These are phyloP conservation scores for Microcebus tavaratra DNA, from an alignment of 2,113 vertebrate genomes.

Conservation along the genomic window DNA sequence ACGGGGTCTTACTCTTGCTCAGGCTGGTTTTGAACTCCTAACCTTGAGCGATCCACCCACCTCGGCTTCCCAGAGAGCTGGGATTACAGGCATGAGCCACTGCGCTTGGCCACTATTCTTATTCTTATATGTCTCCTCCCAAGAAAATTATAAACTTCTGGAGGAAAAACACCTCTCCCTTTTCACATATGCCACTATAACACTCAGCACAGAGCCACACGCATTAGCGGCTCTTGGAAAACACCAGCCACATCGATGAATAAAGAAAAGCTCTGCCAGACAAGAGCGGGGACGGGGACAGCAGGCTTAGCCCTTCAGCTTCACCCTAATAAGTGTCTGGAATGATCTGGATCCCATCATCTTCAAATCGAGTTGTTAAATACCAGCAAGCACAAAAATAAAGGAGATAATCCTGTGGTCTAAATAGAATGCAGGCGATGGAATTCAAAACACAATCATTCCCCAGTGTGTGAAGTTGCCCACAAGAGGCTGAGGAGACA, in stretches of 20 bases:
- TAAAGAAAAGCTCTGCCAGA: not conserved
- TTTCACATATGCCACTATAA: not conserved
- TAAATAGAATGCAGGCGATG: not conserved
- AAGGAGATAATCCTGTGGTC: not conserved
- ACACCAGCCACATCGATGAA: not conserved
- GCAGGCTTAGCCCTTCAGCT: not conserved
- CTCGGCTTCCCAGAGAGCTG: no score
- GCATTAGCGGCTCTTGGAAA: not conserved
- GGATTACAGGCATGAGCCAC: no score
- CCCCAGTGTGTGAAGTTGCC: not conserved
- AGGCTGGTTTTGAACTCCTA: no score
- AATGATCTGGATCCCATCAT: not conserved
- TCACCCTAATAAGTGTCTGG: not conserved
- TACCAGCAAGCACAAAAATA: not conserved
- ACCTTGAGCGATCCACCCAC: no score
- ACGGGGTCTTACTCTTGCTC: no score
- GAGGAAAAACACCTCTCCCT: not conserved
- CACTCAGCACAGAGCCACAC: not conserved
- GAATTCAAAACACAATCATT: not conserved
- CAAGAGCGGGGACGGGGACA: fast-evolving
- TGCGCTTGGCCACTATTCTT: no score
- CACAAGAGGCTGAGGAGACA: not conserved
- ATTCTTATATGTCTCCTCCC: not conserved
- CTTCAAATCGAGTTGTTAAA: not conserved
- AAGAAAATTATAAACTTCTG: not conserved